These are phyloP conservation scores for Drosophila carrolli DNA, from an alignment of 1,140 invertebrate genomes.

Conservation along the genomic window DNA sequence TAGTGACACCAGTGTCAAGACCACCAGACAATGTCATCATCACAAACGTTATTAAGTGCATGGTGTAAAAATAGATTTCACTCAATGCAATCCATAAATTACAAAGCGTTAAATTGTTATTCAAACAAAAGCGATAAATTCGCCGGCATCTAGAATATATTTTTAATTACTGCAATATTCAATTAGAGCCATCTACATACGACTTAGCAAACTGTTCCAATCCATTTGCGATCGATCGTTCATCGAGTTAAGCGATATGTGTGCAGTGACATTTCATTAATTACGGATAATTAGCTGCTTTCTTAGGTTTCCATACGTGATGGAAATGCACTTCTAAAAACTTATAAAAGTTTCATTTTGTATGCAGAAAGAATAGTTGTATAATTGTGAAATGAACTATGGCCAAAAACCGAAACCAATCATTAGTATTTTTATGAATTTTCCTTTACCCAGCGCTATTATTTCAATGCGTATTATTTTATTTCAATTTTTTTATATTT, in stretches of 20 bases:
- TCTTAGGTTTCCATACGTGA: conserved; percentile 16
- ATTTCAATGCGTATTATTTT: neutral
- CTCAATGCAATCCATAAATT: conserved; percentile 39
- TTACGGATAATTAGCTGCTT: conserved; percentile 52
- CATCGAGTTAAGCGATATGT: conserved; percentile 45
- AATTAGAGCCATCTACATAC: conserved; percentile 32
- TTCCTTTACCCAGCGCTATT: neutral
- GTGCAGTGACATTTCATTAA: conserved; percentile 60
- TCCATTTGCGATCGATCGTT: conserved; percentile 7
- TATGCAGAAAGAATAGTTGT: no score
- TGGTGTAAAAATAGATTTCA: conserved; percentile 36
- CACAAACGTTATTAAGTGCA: conserved; percentile 15
- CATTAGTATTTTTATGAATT: neutral
- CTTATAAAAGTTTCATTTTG: neutral
- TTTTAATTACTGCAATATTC: conserved; percentile 31
- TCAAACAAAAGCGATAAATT: conserved; percentile 20
- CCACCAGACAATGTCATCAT: conserved; percentile 45
- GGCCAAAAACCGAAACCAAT: no score
- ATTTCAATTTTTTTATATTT: neutral
- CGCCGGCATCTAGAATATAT: conserved; percentile 25
- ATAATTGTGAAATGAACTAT: no score
- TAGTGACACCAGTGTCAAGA: conserved; percentile 27
- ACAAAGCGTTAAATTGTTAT: conserved; percentile 43
- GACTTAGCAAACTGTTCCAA: neutral
- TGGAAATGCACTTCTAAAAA: neutral